phyloP scores from a whole-genome alignment of 2,888 invertebrate genomes.

The Dicycla oo region DNA sequence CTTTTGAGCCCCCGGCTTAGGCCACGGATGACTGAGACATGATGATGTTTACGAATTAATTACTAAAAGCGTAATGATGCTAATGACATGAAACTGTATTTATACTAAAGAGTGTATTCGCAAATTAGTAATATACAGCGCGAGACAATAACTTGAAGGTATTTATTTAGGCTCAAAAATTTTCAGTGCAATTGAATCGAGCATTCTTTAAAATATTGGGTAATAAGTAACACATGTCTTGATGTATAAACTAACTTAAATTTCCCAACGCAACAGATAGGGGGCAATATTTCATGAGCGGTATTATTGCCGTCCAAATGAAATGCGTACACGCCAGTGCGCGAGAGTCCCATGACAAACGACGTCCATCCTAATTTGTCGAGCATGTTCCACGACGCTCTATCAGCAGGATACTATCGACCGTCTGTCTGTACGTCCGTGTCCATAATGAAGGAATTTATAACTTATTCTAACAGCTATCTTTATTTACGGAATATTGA shows the following conservation, averaged over 20 bases:
- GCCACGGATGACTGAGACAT: too few species aligned
- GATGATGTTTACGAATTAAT: too few species aligned
- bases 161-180: too few species aligned
- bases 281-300: conserved; percentile 74
- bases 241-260: conserved; percentile 34
- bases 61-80: too few species aligned
- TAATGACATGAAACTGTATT: too few species aligned
- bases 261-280: conserved; percentile 57
- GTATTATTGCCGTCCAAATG: conserved; percentile 75
- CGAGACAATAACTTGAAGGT: too few species aligned
- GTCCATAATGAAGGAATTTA: conserved; percentile 73
- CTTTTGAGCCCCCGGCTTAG: too few species aligned
- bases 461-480: conserved; percentile 63
- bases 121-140: too few species aligned
- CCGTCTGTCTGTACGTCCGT: conserved; percentile 51
- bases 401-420: conserved; percentile 81
- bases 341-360: conserved; percentile 79
- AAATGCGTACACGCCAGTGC: conserved; percentile 70
- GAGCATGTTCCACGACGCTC: conserved; percentile 73
- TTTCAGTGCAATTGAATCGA: not conserved
- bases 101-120: too few species aligned
- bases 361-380: conserved; percentile 84
- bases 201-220: not conserved
- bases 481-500: conserved; percentile 54
- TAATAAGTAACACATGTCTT: conserved; percentile 13